These are phyloP conservation scores for Musca vetustissima DNA, from an alignment of 1,140 invertebrate genomes.

Conservation along the genomic window DNA sequence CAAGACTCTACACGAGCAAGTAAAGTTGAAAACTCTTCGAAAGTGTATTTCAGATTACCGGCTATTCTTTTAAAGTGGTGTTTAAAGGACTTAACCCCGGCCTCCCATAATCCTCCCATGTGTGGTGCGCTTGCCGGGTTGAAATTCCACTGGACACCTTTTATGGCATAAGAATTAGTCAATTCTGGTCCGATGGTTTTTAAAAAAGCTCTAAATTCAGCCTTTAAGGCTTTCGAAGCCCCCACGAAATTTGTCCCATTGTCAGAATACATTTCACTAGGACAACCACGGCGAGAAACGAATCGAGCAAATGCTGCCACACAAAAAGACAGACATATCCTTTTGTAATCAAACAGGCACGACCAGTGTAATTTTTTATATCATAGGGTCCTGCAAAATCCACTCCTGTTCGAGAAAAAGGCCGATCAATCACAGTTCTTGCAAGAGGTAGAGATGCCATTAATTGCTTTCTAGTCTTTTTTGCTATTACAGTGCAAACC, in stretches of 20 bases:
- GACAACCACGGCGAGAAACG: constrained; percentile 27
- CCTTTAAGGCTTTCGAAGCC: constrained; percentile 13
- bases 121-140: background rate
- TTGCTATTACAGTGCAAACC: background rate
- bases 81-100: background rate
- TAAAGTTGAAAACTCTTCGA: constrained; percentile 21
- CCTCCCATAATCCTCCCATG: background rate
- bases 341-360: background rate
- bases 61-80: background rate
- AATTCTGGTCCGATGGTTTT: no score
- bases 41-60: background rate
- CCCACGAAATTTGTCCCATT: constrained; percentile 49
- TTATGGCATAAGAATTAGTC: no score
- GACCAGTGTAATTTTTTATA: background rate
- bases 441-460: background rate
- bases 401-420: background rate
- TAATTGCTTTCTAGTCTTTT: background rate
- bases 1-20: constrained; percentile 32
- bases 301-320: background rate
- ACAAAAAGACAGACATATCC: background rate
- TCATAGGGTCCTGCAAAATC: background rate
- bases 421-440: background rate
- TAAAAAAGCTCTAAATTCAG: no score
- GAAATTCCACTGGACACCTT: background rate
- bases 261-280: constrained; percentile 38